Evolutionary conservation across 2,113 vertebrate genomes (phyloP).

Genomic region (Catagonus wagneri): DNA sequence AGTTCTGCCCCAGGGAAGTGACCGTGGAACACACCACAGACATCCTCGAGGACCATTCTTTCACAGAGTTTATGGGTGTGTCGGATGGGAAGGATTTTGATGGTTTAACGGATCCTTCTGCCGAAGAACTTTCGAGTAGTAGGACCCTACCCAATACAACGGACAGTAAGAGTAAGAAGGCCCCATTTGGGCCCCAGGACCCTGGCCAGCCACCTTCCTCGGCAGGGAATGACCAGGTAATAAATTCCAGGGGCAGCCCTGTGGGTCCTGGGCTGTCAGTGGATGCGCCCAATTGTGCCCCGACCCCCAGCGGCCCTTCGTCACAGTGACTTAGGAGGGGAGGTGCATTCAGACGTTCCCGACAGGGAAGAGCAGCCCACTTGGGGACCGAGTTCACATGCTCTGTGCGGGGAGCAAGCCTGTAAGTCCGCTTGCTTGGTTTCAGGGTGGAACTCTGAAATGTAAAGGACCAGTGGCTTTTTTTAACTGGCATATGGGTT

Average conservation of each 20-base stretch:
- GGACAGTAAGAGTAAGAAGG: not conserved
- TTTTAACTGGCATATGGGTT: constrained; percentile 91
- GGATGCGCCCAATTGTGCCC: not conserved
- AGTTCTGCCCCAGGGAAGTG: constrained; percentile 82
- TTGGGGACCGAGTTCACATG: constrained; percentile 79
- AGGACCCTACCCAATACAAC: constrained; percentile 50
- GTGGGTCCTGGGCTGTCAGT: not conserved
- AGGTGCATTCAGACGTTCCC: constrained; percentile 81
- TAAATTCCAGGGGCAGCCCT: not conserved
- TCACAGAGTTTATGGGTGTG: constrained; percentile 97
- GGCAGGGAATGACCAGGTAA: constrained; percentile 52
- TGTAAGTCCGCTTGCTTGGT: constrained; percentile 62
- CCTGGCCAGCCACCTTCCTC: constrained; percentile 43
- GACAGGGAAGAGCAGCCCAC: constrained; percentile 86
- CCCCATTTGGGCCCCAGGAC: not conserved
- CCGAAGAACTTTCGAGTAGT: constrained; percentile 51
- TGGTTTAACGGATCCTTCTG: constrained; percentile 80
- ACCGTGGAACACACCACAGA: constrained; percentile 83
- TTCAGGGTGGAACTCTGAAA: constrained; percentile 87
- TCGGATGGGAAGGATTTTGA: constrained; percentile 92
- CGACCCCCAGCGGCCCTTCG: constrained; percentile 68
- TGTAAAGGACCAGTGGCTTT: constrained; percentile 92
- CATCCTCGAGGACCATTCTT: constrained; percentile 89
- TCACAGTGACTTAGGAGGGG: constrained; percentile 60
- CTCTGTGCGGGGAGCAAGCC: constrained; percentile 89